phyloP scores from a whole-genome alignment of 92 coral and sea anemone species.

The Epizoanthus illoricatus region DNA sequence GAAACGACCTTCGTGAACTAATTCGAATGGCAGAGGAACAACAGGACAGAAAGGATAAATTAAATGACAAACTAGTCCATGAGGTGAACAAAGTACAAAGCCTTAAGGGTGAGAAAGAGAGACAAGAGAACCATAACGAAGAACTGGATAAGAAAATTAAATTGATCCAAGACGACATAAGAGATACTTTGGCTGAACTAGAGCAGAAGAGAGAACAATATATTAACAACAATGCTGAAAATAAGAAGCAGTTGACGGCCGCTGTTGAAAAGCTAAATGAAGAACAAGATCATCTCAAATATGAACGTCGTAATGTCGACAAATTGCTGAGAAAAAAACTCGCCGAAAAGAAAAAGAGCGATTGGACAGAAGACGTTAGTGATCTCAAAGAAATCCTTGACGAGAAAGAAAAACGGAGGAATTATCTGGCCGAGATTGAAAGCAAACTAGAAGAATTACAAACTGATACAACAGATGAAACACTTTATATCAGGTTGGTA shows the following conservation, averaged over 20 bases:
- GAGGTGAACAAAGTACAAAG: not conserved
- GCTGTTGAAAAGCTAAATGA: not conserved
- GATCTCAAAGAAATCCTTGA: constrained; percentile 48
- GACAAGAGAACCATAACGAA: constrained; percentile 28
- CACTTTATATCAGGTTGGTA: not conserved
- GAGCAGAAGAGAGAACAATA: constrained; percentile 11
- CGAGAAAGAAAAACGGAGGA: constrained; percentile 57
- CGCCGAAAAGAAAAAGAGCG: not conserved
- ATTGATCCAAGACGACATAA: constrained; percentile 17
- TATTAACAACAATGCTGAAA: not conserved
- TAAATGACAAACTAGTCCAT: constrained; percentile 1
- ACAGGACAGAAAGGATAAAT: constrained; percentile 1
- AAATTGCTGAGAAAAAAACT: not conserved
- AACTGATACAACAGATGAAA: not conserved
- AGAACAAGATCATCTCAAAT: not conserved
- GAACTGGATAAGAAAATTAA: constrained; percentile 18
- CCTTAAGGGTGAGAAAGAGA: constrained; percentile 37
- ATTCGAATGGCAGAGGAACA: not conserved
- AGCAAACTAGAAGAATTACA: constrained; percentile 40
- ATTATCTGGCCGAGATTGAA: constrained; percentile 65
- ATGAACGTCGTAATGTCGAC: not conserved
- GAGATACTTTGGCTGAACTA: constrained; percentile 2
- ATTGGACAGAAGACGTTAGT: constrained; percentile 27
- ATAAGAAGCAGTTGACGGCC: not conserved
- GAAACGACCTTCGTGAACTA: constrained; percentile 4